Base-by-base conservation (phyloP, 1,140 invertebrate species). In the Neodiprion pinetum region DNA sequence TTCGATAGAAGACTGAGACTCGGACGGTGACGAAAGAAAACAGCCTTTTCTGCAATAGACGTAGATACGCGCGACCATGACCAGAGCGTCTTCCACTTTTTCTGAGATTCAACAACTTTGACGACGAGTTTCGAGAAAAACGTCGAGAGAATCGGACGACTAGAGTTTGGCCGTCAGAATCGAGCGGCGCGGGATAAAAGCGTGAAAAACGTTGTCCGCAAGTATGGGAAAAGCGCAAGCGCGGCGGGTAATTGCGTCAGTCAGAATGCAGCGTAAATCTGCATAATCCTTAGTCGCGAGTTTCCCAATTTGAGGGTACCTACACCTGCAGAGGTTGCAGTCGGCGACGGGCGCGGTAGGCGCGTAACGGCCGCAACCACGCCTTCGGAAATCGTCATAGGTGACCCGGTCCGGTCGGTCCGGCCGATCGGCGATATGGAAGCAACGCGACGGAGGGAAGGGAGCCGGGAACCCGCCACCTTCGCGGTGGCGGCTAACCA, bases 401-500 rank as follows among this genome's bases (percentile, higher is more conserved):
- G 53, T 17, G 53, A 61, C 53, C 53, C 53, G 53, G 53, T 61
- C 50, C 50, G 50, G n/a, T 53, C 50, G 50, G 50, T 53, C 53
- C 53, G 53, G 11, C 53, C 53, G 53, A 61, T 61, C 53, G 53
- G 53, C 53, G 53, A 61, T 61, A 61, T 61, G 53, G 53, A 61
- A 61, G 28, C 28, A 40, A 40, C 28, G 28, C 2, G 53, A 61
- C 53, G 11, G 53, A 14, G 11, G 53, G 53, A 12, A 14, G 11
- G 53, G 53, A 12, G 53, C 53, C n/a, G 9, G 53, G 5, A 17
- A 61, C 53, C 53, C 28, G 28, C 28, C 53, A 61, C 53, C 74
- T 71, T 28, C 71, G 74, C 67, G 21, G 67, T 76, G 74, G 71
- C 76, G 69, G 75, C 74, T 75, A 67, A 79, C 78, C 76, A 77